Evolutionary conservation across 2,113 vertebrate genomes (phyloP), one percentile per base, ranked within the genome.

Genomic region (Oreochromis aureus): DNA sequence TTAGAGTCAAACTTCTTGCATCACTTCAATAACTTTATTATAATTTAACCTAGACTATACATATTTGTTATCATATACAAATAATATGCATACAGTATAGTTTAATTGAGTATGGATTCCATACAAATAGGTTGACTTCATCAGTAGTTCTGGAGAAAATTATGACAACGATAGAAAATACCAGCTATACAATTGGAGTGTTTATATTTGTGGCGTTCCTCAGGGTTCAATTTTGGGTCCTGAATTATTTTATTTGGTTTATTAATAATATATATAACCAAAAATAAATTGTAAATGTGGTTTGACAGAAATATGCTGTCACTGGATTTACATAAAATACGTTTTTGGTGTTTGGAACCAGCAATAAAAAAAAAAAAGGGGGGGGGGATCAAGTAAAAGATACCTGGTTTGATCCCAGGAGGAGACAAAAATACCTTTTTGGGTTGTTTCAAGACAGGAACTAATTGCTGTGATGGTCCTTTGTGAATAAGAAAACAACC

Each of bases 71-170:
- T 66, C 1, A 5, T 22, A 19, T 66, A 66, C 61, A 66, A 66
- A 39, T 39, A 66, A 5, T 66, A 66, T 66, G 19, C 34, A 66
- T 13, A 39, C 34, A 66, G 19, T 39, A 22, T 8, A 39, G 34
- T 66, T 66, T 66, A 39, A 66, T 66, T 66, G 19, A 71, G 7
- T 71, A 71, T 71, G n/a, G n/a, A 71, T 71, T 71, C 12, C 36
- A 24, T 44, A 24, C n/a, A 16, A 24, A 44, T 71, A 24, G 36
- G 66, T 44, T 44, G 66, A 71, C n/a, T 71, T 24, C 12, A 71
- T 44, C 1, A 6, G 6, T 11, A 66, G n/a, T 41, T 41, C 63
- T 41, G n/a, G 63, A 71, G 7, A 41, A 71, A 71, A 66, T 39
- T 39, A 44, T 71, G 22, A 71, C 63, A 41, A 41, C 7, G 7